Percentiles rank a stretch among this genome's conserved stretches.
These are phyloP conservation scores for Eupleurogrammus muticus DNA, from an alignment of 2,797 vertebrate species.

Conservation along the genomic window DNA sequence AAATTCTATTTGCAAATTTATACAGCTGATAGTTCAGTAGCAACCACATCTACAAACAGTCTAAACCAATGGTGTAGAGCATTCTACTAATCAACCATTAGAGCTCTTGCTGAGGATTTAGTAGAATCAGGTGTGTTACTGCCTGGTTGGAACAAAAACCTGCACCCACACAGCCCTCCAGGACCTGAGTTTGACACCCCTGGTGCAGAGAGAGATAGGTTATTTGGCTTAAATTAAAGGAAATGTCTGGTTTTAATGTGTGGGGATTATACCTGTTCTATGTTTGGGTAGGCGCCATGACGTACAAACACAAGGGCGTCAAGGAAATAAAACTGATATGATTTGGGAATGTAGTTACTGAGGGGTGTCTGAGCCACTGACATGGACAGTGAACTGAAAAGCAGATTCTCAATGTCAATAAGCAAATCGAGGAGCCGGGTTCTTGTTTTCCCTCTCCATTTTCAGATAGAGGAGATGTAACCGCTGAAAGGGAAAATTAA, in stretches of 20 bases:
- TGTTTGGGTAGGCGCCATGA: conserved; percentile 72
- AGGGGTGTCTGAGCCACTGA: conserved; percentile 64
- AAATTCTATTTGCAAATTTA: conserved; percentile 72
- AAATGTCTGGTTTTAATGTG: conserved; percentile 44
- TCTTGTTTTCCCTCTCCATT: conserved; percentile 66
- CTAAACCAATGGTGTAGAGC: conserved; percentile 62
- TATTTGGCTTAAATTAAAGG: conserved; percentile 43
- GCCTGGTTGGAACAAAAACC: no score
- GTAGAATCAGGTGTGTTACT: no score
- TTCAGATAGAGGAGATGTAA: conserved; percentile 56
- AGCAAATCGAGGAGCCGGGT: conserved; percentile 50
- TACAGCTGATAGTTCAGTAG: conserved; percentile 52
- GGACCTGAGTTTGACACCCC: no score
- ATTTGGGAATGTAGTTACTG: conserved; percentile 68
- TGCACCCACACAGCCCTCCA: no score
- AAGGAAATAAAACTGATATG: conserved; percentile 76
- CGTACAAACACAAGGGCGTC: conserved; percentile 77
- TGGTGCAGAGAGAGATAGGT: conserved; percentile 42
- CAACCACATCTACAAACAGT: conserved; percentile 66
- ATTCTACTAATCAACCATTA: no score
- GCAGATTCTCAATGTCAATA: conserved; percentile 77
- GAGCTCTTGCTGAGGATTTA: no score
- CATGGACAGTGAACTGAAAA: conserved; percentile 72
- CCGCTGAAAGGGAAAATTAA: conserved; percentile 77
- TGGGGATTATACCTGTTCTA: conserved; percentile 34